phyloP scores from a whole-genome alignment of 2,888 invertebrate species.

The Alviniconcha strummeri region DNA sequence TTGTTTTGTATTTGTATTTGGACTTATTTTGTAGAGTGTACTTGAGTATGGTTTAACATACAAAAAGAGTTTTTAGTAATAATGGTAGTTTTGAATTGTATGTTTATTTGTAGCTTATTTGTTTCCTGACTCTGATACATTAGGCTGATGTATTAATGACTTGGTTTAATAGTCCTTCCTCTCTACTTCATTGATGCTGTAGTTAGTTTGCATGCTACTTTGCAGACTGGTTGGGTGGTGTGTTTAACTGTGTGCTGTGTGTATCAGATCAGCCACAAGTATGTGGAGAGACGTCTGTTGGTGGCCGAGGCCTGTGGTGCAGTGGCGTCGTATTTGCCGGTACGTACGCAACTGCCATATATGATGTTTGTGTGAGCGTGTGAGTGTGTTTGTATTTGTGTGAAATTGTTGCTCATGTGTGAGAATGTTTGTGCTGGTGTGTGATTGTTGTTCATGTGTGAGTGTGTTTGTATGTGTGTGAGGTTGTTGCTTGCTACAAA shows the following conservation, averaged over 20 bases:
- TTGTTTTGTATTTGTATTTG: too few species aligned
- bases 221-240: background rate
- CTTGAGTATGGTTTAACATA: too few species aligned
- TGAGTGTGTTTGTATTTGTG: background rate
- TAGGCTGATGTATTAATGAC: too few species aligned
- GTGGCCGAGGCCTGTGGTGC: conserved; percentile 83
- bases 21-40: too few species aligned
- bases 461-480: background rate
- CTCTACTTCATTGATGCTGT: too few species aligned
- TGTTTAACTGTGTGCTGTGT: background rate
- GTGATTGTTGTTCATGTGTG: background rate
- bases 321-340: conserved; percentile 81
- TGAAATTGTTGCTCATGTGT: background rate
- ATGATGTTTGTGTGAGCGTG: conserved; percentile 36
- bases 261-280: conserved; percentile 80
- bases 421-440: background rate
- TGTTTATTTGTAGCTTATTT: too few species aligned
- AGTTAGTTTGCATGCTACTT: background rate
- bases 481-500: background rate
- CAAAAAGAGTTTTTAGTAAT: too few species aligned
- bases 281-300: conserved; percentile 80
- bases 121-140: too few species aligned
- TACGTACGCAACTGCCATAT: conserved; percentile 61
- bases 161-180: too few species aligned
- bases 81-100: too few species aligned